Percentiles rank a stretch among this genome's conserved stretches.
These are phyloP conservation scores for Cyrtorhinus lividipennis DNA, from an alignment of 1,140 invertebrate genomes.

Conservation along the genomic window DNA sequence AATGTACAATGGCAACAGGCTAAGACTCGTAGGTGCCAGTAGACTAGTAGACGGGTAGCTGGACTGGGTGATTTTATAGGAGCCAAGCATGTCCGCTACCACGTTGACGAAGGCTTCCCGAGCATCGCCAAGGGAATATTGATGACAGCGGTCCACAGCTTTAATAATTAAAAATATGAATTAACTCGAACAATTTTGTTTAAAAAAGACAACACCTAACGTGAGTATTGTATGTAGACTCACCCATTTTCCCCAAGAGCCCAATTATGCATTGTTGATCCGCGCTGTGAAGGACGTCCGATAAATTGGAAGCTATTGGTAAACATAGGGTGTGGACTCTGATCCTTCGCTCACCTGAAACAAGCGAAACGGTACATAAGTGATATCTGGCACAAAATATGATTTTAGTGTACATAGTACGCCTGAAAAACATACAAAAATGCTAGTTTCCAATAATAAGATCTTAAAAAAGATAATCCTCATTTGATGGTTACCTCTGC, in stretches of 20 bases:
- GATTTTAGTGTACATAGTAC: too few relatives aligned
- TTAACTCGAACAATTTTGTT: too few relatives aligned
- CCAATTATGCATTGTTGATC: conserved; percentile 91
- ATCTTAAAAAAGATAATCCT: too few relatives aligned
- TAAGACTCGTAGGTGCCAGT: conserved; percentile 53
- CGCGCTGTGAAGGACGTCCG: conserved; percentile 78
- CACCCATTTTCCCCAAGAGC: conserved; percentile 89
- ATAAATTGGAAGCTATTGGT: conserved; percentile 68
- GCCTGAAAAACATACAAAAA: background rate
- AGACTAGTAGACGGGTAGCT: conserved; percentile 43
- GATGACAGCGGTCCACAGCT: conserved; percentile 83
- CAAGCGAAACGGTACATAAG: too few relatives aligned
- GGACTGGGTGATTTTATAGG: conserved; percentile 59
- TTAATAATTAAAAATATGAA: too few relatives aligned
- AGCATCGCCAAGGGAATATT: conserved; percentile 77
- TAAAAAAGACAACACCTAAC: conserved; percentile 9
- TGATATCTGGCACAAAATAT: conserved; percentile 4
- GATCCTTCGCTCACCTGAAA: conserved; percentile 81
- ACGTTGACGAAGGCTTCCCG: conserved; percentile 93
- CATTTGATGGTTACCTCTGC: too few relatives aligned
- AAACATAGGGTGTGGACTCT: conserved; percentile 93
- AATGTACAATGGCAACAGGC: conserved; percentile 77
- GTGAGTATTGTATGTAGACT: too few relatives aligned
- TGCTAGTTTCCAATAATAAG: too few relatives aligned
- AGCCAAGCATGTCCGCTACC: conserved; percentile 73